These are phyloP conservation scores for Drosophila mettleri DNA, from an alignment of 2,888 invertebrate species.

Conservation along the genomic window DNA sequence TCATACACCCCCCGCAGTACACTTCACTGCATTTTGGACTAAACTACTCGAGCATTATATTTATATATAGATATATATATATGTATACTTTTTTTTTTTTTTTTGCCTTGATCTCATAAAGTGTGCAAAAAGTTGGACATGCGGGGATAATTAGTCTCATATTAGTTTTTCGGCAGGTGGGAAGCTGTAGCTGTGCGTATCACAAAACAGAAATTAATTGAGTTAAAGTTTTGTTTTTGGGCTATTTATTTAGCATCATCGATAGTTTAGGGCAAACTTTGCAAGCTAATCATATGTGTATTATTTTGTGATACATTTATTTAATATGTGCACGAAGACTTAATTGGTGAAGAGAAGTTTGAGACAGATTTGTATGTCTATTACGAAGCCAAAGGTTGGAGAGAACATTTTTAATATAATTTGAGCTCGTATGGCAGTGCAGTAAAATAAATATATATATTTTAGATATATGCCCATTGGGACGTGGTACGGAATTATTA, in stretches of 20 bases:
- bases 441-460: too few relatives aligned
- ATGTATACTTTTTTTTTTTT: not conserved
- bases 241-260: conserved; percentile 7
- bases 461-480: too few relatives aligned
- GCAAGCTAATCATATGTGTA: not conserved
- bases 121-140: conserved; percentile 27
- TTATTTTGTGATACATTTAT: not conserved
- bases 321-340: not conserved
- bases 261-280: not conserved
- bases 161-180: conserved; percentile 23
- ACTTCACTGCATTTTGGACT: conserved; percentile 36
- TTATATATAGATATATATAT: conserved; percentile 1
- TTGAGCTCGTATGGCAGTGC: too few relatives aligned
- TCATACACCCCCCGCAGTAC: not conserved
- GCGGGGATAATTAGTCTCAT: conserved; percentile 38
- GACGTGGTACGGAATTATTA: too few relatives aligned
- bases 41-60: conserved; percentile 28
- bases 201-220: conserved; percentile 17
- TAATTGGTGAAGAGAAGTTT: not conserved
- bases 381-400: too few relatives aligned
- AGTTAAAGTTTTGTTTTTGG: conserved; percentile 15
- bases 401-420: too few relatives aligned
- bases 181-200: not conserved
- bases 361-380: not conserved
- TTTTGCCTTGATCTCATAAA: conserved; percentile 16